These are phyloP conservation scores for Linnaemya tessellans DNA, from an alignment of 2,888 invertebrate genomes.

Conservation along the genomic window DNA sequence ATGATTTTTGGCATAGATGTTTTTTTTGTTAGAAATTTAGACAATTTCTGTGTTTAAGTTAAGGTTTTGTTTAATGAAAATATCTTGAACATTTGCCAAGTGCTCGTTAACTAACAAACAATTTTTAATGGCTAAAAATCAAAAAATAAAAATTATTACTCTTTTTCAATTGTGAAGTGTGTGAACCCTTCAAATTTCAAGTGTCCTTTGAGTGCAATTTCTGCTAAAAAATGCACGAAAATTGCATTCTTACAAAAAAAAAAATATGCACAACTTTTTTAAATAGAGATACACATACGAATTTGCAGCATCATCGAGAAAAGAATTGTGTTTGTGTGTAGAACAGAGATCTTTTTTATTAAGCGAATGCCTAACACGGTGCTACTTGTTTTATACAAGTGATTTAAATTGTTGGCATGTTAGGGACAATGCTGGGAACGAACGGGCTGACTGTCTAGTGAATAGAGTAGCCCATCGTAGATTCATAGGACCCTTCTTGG, in stretches of 20 bases:
- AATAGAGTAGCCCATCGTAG: too few relatives aligned
- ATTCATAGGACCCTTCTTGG: too few relatives aligned
- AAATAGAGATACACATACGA: constrained; percentile 19
- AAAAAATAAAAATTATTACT: constrained; percentile 25
- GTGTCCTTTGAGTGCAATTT: constrained; percentile 65
- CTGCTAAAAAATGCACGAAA: constrained; percentile 70
- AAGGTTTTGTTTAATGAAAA: constrained; percentile 7
- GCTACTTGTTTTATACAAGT: not conserved
- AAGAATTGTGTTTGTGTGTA: not conserved
- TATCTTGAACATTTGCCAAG: constrained; percentile 30
- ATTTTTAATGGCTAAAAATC: not conserved
- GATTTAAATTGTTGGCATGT: not conserved
- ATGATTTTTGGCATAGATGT: constrained; percentile 5
- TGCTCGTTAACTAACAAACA: constrained; percentile 49
- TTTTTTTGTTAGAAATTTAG: not conserved
- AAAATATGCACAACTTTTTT: constrained; percentile 47
- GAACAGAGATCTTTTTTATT: constrained; percentile 2
- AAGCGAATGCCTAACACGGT: not conserved
- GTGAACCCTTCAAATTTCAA: constrained; percentile 62
- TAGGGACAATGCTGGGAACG: too few relatives aligned
- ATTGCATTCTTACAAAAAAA: constrained; percentile 65
- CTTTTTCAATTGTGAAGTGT: constrained; percentile 55
- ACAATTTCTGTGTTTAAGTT: not conserved
- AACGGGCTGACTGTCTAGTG: too few relatives aligned
- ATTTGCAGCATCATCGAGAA: constrained; percentile 38